A percentile compares a stretch with the other conserved stretches of the same genome.
Evolutionary conservation across 2,797 vertebrate genomes (phyloP).

Genomic region (Crotalus adamanteus): DNA sequence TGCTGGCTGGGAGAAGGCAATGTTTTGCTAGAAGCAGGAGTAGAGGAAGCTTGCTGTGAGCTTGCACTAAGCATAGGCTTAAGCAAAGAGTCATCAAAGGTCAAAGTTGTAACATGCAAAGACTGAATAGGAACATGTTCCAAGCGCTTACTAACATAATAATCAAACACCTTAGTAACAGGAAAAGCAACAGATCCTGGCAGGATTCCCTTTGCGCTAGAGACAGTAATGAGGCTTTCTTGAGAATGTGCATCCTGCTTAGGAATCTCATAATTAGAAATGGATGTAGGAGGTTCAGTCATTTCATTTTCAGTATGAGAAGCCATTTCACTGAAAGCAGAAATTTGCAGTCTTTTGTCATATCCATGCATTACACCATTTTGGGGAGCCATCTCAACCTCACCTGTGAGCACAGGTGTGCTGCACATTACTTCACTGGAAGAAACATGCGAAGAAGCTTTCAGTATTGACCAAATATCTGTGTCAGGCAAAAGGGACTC

Average conservation of each 20-base stretch:
- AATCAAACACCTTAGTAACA: slow-evolving; percentile 66
- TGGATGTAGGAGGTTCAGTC: slow-evolving; percentile 58
- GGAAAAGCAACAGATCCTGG: slow-evolving; percentile 68
- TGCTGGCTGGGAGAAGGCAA: slow-evolving; percentile 67
- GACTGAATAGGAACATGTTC: slow-evolving; percentile 69
- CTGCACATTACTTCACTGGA: slow-evolving; percentile 68
- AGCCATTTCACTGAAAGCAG: slow-evolving; percentile 67
- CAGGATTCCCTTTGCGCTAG: slow-evolving; percentile 67
- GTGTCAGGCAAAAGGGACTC: slow-evolving; percentile 75
- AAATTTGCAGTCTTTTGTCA: slow-evolving; percentile 69
- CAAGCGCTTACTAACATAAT: slow-evolving; percentile 67
- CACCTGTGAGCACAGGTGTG: slow-evolving; percentile 69
- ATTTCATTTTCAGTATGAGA: slow-evolving; percentile 67
- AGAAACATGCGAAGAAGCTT: slow-evolving; percentile 66
- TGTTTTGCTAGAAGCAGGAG: slow-evolving; percentile 70
- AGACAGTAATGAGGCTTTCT: slow-evolving; percentile 64
- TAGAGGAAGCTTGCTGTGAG: slow-evolving; percentile 68
- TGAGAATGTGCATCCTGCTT: slow-evolving; percentile 61
- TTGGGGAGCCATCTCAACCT: slow-evolving; percentile 63
- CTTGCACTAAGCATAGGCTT: slow-evolving; percentile 65
- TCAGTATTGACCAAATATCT: slow-evolving; percentile 65
- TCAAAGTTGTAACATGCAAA: slow-evolving; percentile 65
- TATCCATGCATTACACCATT: slow-evolving; percentile 60
- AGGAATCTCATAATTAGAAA: slow-evolving; percentile 59
- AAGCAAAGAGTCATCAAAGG: slow-evolving; percentile 69